phyloP scores from a whole-genome alignment of 2,113 vertebrate genomes.

The Mesembrinibis cayennensis region DNA sequence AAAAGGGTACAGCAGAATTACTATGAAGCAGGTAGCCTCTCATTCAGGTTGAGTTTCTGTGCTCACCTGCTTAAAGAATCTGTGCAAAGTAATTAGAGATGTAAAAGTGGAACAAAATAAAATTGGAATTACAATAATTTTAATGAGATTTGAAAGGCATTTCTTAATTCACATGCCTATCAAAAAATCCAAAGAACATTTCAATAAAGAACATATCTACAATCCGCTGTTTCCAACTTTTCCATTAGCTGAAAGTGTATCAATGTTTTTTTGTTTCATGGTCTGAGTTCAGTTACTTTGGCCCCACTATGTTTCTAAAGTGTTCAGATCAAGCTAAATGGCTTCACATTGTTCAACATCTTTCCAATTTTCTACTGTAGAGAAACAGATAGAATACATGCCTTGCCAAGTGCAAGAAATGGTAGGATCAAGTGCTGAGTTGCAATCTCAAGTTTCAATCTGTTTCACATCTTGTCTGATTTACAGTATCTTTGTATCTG shows the following conservation, averaged over 20 bases:
- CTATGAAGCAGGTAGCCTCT: not conserved
- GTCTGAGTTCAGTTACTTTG: not conserved
- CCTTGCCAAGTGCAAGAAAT: slow-evolving; percentile 30
- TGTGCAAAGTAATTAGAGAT: not conserved
- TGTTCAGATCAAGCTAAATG: not conserved
- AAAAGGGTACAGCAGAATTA: not conserved
- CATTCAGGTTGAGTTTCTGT: not conserved
- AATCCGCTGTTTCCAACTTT: not conserved
- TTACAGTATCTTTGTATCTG: not conserved
- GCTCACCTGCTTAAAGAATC: not conserved
- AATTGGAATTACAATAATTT: not conserved
- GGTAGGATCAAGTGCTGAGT: slow-evolving; percentile 44
- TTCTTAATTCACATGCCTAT: not conserved
- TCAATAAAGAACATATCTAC: not conserved
- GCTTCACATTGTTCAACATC: slow-evolving; percentile 24
- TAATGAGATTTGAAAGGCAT: not conserved
- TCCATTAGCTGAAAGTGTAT: not conserved
- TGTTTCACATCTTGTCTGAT: slow-evolving; percentile 22
- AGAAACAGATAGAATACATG: not conserved
- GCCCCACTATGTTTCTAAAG: not conserved
- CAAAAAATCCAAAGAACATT: not conserved
- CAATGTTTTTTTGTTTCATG: not conserved
- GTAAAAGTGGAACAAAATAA: not conserved
- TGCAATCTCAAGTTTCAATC: slow-evolving; percentile 29
- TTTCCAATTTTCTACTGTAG: slow-evolving; percentile 32